These are phyloP conservation scores for Ambastaia sidthimunki DNA, from an alignment of 2,797 vertebrate genomes.

Conservation along the genomic window DNA sequence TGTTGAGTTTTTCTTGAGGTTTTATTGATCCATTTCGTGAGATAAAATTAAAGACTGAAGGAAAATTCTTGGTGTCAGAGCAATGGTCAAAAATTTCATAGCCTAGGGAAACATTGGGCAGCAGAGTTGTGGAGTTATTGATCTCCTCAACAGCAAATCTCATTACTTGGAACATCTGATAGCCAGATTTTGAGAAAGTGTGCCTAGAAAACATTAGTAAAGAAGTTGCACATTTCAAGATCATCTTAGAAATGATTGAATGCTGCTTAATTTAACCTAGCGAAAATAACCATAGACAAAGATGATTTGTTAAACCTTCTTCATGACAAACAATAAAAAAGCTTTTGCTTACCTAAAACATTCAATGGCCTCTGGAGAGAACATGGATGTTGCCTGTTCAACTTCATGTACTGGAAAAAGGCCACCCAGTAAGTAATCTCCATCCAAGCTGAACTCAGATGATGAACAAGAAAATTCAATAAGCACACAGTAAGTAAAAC, in stretches of 20 bases:
- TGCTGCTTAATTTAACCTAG: constrained; percentile 78
- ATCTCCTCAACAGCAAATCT: constrained; percentile 73
- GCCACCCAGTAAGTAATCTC: constrained; percentile 75
- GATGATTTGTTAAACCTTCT: constrained; percentile 68
- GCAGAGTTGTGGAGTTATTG: constrained; percentile 69
- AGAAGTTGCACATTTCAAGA: too few species aligned
- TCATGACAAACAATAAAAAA: constrained; percentile 69
- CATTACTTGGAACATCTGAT: constrained; percentile 72
- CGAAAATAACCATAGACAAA: constrained; percentile 64
- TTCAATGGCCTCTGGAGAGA: constrained; percentile 59
- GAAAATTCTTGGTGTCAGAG: constrained; percentile 56
- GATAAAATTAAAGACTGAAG: constrained; percentile 65
- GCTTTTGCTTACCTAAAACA: constrained; percentile 70
- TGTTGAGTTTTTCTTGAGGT: constrained; percentile 25
- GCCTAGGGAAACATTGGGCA: constrained; percentile 70
- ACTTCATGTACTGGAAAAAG: constrained; percentile 72
- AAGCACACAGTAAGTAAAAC: neutral
- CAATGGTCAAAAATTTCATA: constrained; percentile 75
- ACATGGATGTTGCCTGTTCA: neutral
- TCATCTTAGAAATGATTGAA: constrained; percentile 58
- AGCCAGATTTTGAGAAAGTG: constrained; percentile 32
- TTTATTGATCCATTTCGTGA: constrained; percentile 61
- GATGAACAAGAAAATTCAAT: constrained; percentile 2
- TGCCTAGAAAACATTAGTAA: neutral
- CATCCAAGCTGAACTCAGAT: constrained; percentile 69